Base-by-base conservation (phyloP, 2,888 invertebrate genomes). In the Lasioglossum zephyrum region DNA sequence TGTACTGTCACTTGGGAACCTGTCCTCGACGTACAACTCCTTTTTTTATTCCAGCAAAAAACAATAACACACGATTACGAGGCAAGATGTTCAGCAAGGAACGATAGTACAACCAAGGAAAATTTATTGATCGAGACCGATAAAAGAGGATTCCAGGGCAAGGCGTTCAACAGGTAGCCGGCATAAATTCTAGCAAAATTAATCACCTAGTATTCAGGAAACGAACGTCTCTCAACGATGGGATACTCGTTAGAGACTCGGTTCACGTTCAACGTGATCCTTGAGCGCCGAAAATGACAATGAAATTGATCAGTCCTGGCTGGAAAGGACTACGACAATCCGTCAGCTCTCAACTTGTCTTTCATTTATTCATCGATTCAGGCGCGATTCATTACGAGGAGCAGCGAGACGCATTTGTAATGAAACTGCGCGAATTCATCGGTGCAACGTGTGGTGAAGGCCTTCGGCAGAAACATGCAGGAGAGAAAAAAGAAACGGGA, bases 331-430 rank as follows among this genome's bases (percentile, higher is more conserved):
- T 49, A 6, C 74, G 18, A 41, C 9, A n/a, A 22, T 53, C 22
- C 49, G 49, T 1, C 6, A 2, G 18, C 49, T 53, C 53, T 53
- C 53, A 22, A 41, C 77, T 77, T 76, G 60, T 57, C 49, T 77
- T 80, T 76, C n/a, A 79, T 81, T 73, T 81, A 85, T 86, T 86
- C 85, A 86, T 86, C 77, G 77, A 86, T 79, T 73, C 85, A 76
- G 31, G 13, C 26, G 44, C 63, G 60, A 26, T 31, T 79, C 78
- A 79, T 85, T 73, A 44, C 69, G 69, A 39, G 26, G 22, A 70
- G 78, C 76, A n/a, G 49, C 66, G 82, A 16, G 9, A 31, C 13
- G 85, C 79, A 86, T 86, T 3, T 44, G 1, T 18, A 78, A 86
- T 79, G 72, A 79, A 18, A 6, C 39, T 4, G 3, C 2, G 39